Conservation (phyloP, 2,888 invertebrate species). For the Thera obeliscata region DNA sequence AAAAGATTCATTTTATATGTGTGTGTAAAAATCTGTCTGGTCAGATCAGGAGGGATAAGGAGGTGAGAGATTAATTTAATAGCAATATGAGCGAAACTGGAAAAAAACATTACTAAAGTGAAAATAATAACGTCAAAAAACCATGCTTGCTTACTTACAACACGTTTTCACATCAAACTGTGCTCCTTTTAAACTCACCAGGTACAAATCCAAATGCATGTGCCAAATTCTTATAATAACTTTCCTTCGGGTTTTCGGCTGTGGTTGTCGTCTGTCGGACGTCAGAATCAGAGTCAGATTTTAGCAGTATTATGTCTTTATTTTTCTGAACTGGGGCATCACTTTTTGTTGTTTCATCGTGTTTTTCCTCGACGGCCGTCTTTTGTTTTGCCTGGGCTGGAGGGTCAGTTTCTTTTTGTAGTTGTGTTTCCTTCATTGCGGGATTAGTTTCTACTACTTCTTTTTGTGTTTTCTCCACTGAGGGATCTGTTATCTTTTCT, state of each 20-base stretch:
- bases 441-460: neutral
- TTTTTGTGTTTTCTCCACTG: conserved; percentile 38
- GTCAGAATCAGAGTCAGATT: conserved; percentile 60
- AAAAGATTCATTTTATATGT: too few species aligned
- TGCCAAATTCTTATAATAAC: conserved; percentile 55
- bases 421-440: neutral
- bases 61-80: neutral
- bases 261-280: conserved; percentile 22
- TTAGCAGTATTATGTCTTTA: conserved; percentile 52
- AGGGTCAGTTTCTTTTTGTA: neutral
- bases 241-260: conserved; percentile 42
- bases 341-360: neutral
- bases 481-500: conserved; percentile 20
- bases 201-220: conserved; percentile 71
- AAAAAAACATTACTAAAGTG: neutral
- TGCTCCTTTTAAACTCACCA: conserved; percentile 63
- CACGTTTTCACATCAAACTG: conserved; percentile 20
- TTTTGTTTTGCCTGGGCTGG: conserved; percentile 38
- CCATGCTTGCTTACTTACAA: conserved; percentile 17
- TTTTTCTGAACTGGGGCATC: conserved; percentile 3
- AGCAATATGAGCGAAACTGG: neutral
- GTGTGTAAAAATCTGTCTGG: neutral
- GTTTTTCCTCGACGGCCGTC: neutral
- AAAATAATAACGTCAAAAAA: conserved; percentile 2
- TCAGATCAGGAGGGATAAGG: neutral